Evolutionary conservation across 2,797 vertebrate species (phyloP), one percentile per base, ranked within the genome.

Genomic region (Crocidura indochinensis): DNA sequence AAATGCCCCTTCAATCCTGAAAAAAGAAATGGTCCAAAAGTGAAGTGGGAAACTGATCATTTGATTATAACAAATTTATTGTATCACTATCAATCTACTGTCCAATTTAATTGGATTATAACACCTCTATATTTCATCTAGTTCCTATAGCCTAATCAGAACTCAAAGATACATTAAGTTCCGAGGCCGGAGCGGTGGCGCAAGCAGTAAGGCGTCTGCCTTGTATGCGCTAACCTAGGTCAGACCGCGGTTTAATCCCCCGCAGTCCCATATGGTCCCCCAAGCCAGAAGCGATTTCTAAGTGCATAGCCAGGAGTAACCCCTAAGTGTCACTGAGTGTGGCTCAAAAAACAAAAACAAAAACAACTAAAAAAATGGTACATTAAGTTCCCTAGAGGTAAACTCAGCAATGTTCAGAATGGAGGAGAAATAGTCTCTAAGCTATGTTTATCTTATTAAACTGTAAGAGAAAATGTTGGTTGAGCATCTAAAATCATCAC

Each of bases 11-110:
- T 92, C 1, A 38, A 10, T 64, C 69, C 68, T 29, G 19, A 88
- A 38, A 94, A 84, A 87, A 19, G 67, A 90, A 80, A 88, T 81
- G 26, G 68, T n/a, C 46, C 53, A 46, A 81, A 73, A 77, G 20
- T 71, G 20, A 88, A 88, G 46, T 82, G 2, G 46, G 76, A 84
- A 89, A 77, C 75, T 71, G 10, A 44, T 94, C 88, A 84, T 51
- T 72, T 79, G 49, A 68, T 87, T 68, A 60, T 73, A 84, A 72
- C 75, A 79, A 92, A 91, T 76, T 78, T 67, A 89, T 72, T 79
- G 86, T 73, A 77, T 75, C 27, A n/a, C 24, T 44, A 49, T 75
- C 12, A 85, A 77, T 79, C 12, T 68, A 80, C 11, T 80, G 53
- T 82, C 5, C 38, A 38, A 38, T 5, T 38, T 38, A 38, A 73